Base-by-base conservation (phyloP, 2,797 vertebrate genomes). In the Hypotaenidia okinawae region DNA sequence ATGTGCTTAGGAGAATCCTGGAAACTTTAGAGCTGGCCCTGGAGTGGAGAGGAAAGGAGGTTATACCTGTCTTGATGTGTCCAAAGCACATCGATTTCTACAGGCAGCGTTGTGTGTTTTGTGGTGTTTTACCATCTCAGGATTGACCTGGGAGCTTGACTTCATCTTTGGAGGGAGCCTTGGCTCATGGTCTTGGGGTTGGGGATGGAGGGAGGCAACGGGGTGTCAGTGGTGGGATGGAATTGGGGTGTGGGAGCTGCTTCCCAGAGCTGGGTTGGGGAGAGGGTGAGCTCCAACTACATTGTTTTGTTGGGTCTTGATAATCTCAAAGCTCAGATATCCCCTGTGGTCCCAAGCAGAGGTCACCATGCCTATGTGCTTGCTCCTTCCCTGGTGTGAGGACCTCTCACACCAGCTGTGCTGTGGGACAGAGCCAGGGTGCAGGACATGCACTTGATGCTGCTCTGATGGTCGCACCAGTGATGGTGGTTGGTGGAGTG, bases 401-500 rank as follows among this genome's bases (percentile, higher is more conserved):
- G 54, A 59, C n/a, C 23, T 66, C 35, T 62, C 5, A 11, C n/a
- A 45, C 59, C 47, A 30, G 69, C 33, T 67, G 55, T 5, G 7
- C 21, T 24, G 5, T 45, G 45, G 52, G 30, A 39, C 47, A n/a
- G 55, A 27, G 19, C n/a, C 47, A 54, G 28, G 27, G 43, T 27
- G 52, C 45, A 51, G 61, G 24, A 32, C 3, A 1, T 21, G 41
- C 13, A 15, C 39, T 25, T 32, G 55, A 15, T 1, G 6, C 37
- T 47, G 59, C 61, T 61, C 25, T 21, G 32, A 32, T 0, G 3
- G 27, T 69, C 24, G 33, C 2, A 6, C 35, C 39, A 59, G 73
- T 1, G 3, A 18, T 3, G 2, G 39, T 2, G 2, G 5, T 27
- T 3, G 2, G 62, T n/a, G 27, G 59, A 19, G 11, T n/a, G 35